phyloP scores from a whole-genome alignment of 2,113 vertebrate genomes.

The Brachyistius frenatus region DNA sequence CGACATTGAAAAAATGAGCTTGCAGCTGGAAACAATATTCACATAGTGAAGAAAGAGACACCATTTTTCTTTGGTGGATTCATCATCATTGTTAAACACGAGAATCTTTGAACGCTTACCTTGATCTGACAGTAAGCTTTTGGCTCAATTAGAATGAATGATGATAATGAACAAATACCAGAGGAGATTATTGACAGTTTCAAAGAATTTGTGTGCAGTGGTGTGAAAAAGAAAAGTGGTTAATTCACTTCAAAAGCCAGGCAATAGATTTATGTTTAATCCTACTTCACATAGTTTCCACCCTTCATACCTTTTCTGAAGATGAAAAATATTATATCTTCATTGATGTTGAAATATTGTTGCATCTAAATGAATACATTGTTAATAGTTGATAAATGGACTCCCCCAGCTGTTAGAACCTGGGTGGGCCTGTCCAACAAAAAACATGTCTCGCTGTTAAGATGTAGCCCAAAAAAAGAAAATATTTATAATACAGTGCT shows the following conservation, averaged over 20 bases:
- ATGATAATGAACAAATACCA: background rate
- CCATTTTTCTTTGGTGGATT: constrained; percentile 40
- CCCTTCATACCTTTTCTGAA: background rate
- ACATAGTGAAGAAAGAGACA: constrained; percentile 35
- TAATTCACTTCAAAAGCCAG: background rate
- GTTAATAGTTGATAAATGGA: too few species aligned
- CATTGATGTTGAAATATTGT: background rate
- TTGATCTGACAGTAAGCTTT: constrained; percentile 32
- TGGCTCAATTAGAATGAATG: background rate
- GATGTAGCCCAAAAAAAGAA: background rate
- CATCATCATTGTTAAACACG: constrained; percentile 62
- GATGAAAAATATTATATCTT: background rate
- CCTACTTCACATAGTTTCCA: background rate
- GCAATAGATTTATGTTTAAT: background rate
- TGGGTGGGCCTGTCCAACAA: constrained; percentile 15
- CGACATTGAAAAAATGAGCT: constrained; percentile 28
- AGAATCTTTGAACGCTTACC: constrained; percentile 38
- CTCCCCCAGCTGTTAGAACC: background rate
- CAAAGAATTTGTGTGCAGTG: constrained; percentile 8
- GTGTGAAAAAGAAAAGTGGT: background rate
- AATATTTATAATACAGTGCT: too few species aligned
- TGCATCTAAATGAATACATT: background rate
- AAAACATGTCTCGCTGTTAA: background rate
- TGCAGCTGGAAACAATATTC: constrained; percentile 54
- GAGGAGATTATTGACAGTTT: constrained; percentile 13